phyloP scores from a whole-genome alignment of 2,888 invertebrate genomes.

The Prostheceraeus crozeri region DNA sequence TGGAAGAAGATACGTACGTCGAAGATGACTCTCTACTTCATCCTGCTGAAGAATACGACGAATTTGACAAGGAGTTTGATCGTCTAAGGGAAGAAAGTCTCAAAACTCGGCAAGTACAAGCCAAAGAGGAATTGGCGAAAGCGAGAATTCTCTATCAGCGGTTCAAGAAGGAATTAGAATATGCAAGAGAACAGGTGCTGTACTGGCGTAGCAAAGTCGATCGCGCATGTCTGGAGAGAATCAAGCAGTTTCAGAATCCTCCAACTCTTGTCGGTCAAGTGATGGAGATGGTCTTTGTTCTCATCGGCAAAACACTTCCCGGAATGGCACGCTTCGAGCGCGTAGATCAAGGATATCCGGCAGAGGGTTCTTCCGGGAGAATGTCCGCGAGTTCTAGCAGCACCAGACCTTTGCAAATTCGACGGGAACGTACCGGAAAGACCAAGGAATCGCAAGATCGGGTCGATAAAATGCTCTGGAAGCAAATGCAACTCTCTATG shows the following conservation, averaged over 20 bases:
- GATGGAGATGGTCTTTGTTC: conserved; percentile 56
- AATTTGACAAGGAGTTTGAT: conserved; percentile 56
- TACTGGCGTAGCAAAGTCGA: conserved; percentile 53
- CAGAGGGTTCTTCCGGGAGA: conserved; percentile 49
- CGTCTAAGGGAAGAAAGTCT: conserved; percentile 53
- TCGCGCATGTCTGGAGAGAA: conserved; percentile 51
- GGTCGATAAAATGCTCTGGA: conserved; percentile 52
- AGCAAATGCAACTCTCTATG: conserved; percentile 53
- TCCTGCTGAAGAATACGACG: conserved; percentile 51
- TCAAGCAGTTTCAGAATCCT: conserved; percentile 52
- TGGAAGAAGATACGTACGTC: conserved; percentile 39
- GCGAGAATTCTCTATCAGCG: conserved; percentile 48
- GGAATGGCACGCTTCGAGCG: conserved; percentile 44
- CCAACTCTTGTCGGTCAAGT: conserved; percentile 54
- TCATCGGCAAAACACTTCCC: conserved; percentile 53
- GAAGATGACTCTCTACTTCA: conserved; percentile 28
- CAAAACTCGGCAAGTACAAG: conserved; percentile 47
- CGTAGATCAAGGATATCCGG: conserved; percentile 41
- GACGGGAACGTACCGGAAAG: too few relatives aligned
- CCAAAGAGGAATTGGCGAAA: conserved; percentile 48
- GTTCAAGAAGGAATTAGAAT: conserved; percentile 48
- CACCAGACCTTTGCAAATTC: too few relatives aligned
- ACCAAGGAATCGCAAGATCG: conserved; percentile 23
- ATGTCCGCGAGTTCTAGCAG: conserved; percentile 53
- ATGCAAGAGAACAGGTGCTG: conserved; percentile 52